Evolutionary conservation across 2,797 vertebrate genomes (phyloP), one percentile per base, ranked within the genome.

Genomic region (Anabacerthia variegaticeps): DNA sequence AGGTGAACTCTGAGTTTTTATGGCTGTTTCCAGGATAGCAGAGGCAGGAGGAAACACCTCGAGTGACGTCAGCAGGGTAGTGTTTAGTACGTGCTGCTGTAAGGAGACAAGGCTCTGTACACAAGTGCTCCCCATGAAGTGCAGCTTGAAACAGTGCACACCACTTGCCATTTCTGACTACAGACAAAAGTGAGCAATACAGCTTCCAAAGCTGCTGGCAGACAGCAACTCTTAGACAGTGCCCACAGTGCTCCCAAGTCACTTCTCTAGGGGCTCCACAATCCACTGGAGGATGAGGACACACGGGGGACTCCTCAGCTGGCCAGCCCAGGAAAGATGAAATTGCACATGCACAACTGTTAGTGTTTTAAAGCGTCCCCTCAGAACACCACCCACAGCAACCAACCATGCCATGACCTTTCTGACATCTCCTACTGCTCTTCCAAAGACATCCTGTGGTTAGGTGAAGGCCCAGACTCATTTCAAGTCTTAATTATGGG

Each of bases 261-360:
- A 65, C 30, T 85, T 73, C 94, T 96, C 65, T 90, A 75, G 22
- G 96, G 96, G 37, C 92, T 97, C 62, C 94, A 39, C 97, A 96
- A 16, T 93, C 97, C 36, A 37, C 18, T 78, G 91, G 92, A 72
- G 43, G 87, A 41, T 39, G 83, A 88, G 5, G 30, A 61, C 23
- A 46, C 28, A 22, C 6, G 2, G 10, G 6, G 46, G 44, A 32
- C 58, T 86, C 59, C 30, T 14, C 36, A 63, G 69, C 76, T 32
- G 91, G 59, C 96, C 95, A 97, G 95, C 97, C 85, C 79, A 65
- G 46, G 15, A 24, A 32, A 85, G 18, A n/a, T 44, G 9, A 56
- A 59, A 49, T 39, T 54, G 13, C 63, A 28, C 14, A 15, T 14
- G 46, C 6, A 43, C 16, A 59, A 20, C 37, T 66, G 5, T 27